Conservation (phyloP, 1,140 invertebrate species). For the Calycopis cecrops region DNA sequence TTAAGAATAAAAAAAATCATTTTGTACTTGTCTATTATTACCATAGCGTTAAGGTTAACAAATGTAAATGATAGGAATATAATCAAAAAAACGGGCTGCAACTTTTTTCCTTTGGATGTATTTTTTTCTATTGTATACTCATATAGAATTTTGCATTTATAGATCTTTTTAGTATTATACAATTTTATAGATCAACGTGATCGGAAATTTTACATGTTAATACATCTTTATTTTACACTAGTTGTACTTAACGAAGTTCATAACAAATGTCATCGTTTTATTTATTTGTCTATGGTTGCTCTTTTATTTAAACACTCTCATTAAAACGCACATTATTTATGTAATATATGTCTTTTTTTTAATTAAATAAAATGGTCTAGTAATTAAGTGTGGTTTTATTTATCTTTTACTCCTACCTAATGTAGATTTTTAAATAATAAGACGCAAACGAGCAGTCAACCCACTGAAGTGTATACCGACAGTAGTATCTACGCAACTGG, state of each 20-base stretch:
- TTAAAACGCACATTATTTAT: constrained; percentile 68
- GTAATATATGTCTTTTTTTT: constrained; percentile 63
- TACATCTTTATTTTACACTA: constrained; percentile 42
- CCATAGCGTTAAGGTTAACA: constrained; percentile 70
- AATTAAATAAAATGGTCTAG: constrained; percentile 69
- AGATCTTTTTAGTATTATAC: constrained; percentile 70
- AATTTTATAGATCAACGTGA: constrained; percentile 50
- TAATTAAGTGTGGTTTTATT: constrained; percentile 32
- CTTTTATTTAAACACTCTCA: constrained; percentile 48
- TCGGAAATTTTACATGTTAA: constrained; percentile 29
- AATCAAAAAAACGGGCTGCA: constrained; percentile 64
- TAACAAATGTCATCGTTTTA: constrained; percentile 49
- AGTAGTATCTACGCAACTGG: no score
- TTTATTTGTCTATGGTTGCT: constrained; percentile 43
- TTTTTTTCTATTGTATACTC: constrained; percentile 70
- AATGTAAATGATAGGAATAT: constrained; percentile 61
- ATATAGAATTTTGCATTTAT: constrained; percentile 72
- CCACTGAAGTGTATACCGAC: no score
- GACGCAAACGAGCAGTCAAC: no score
- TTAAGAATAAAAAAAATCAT: constrained; percentile 68
- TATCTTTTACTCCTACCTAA: no score
- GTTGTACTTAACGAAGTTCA: constrained; percentile 65
- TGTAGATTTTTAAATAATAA: no score
- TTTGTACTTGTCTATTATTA: constrained; percentile 74
- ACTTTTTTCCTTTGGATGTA: constrained; percentile 65